These are phyloP conservation scores for Allacma fusca DNA, from an alignment of 2,888 invertebrate genomes.

Conservation along the genomic window DNA sequence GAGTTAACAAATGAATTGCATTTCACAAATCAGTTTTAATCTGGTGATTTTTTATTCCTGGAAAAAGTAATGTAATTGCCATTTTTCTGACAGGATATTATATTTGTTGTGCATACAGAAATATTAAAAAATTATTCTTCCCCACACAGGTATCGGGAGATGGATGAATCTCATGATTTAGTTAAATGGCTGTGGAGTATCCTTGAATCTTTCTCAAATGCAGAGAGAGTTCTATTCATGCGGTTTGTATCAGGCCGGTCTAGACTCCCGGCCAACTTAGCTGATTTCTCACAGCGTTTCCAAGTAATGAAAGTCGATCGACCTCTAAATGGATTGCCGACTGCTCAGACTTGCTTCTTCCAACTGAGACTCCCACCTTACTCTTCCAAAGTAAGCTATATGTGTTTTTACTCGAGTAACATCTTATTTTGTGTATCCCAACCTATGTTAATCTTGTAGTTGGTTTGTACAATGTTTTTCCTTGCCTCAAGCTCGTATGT, in stretches of 20 bases:
- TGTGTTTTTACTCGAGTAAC: no score
- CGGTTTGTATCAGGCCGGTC: conserved; percentile 74
- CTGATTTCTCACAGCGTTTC: conserved; percentile 73
- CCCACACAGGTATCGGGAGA: conserved; percentile 69
- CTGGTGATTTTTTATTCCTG: no score
- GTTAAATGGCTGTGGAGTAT: conserved; percentile 74
- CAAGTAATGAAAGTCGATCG: conserved; percentile 72
- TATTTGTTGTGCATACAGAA: no score
- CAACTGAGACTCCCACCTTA: conserved; percentile 73
- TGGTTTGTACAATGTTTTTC: no score
- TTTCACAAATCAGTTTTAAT: no score
- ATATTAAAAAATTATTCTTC: neutral
- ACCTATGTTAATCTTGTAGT: no score
- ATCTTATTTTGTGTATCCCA: no score
- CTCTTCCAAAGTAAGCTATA: conserved; percentile 65
- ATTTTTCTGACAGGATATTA: no score
- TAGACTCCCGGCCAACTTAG: conserved; percentile 72
- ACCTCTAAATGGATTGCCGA: conserved; percentile 67
- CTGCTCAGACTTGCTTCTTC: conserved; percentile 66
- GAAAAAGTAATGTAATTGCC: no score
- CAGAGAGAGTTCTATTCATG: conserved; percentile 73
- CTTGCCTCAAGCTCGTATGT: no score
- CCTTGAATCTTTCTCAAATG: conserved; percentile 71
- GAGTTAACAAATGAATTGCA: conserved; percentile 45
- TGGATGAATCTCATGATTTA: conserved; percentile 71